Percentiles rank a stretch among this genome's conserved stretches.
phyloP scores from a whole-genome alignment of 2,113 vertebrate species.

The Carassius gibelio region DNA sequence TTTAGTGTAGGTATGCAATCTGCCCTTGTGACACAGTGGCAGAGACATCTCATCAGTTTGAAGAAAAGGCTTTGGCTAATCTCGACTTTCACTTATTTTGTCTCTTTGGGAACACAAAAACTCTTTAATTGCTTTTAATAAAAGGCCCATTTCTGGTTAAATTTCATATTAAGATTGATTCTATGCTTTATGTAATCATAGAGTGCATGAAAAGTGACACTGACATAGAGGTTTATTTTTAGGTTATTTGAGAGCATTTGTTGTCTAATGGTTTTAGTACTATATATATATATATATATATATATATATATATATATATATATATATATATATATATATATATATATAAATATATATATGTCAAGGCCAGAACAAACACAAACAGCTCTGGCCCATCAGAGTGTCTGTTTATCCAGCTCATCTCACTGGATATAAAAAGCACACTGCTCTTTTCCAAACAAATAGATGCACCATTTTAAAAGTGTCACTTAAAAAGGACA shows the following conservation, averaged over 20 bases:
- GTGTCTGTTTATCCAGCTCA: background rate
- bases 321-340: too few species aligned
- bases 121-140: background rate
- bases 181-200: background rate
- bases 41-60: background rate
- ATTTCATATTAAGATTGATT: background rate
- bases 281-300: too few species aligned
- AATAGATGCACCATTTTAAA: conserved; percentile 4
- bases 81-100: background rate
- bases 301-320: too few species aligned
- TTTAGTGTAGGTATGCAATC: background rate
- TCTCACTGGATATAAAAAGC: background rate
- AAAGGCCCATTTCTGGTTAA: background rate
- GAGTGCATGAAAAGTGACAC: too few species aligned
- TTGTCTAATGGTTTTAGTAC: background rate
- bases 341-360: too few species aligned
- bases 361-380: background rate
- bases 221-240: background rate
- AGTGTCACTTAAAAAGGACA: conserved; percentile 22
- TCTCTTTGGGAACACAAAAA: background rate
- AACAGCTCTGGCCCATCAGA: background rate
- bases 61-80: conserved; percentile 5
- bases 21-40: background rate
- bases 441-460: conserved; percentile 1
- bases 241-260: background rate